Evolutionary conservation across 2,888 invertebrate species (phyloP).

Genomic region (Neoitamus cyanurus): DNA sequence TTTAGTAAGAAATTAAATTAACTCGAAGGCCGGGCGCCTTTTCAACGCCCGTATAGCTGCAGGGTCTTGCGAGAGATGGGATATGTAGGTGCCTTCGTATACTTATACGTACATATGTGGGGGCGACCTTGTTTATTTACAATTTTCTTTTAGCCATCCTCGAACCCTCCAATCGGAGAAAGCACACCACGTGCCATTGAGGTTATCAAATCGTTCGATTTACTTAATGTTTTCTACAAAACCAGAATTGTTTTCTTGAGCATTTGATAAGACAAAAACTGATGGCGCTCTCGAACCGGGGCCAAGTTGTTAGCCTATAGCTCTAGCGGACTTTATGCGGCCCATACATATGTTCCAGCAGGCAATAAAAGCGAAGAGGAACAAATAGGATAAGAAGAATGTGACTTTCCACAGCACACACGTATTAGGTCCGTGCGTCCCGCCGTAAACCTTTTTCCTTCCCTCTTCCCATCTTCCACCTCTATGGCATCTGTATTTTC

Average conservation of each 20-base stretch:
- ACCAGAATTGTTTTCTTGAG: neutral
- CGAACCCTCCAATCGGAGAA: neutral
- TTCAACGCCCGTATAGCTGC: neutral
- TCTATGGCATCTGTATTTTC: conserved; percentile 7
- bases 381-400: conserved; percentile 31
- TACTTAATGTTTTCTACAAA: conserved; percentile 1
- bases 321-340: neutral
- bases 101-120: neutral
- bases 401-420: conserved; percentile 3
- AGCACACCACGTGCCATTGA: neutral
- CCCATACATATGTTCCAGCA: conserved; percentile 6
- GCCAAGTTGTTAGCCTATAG: conserved; percentile 1
- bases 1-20: neutral
- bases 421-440: conserved; percentile 11
- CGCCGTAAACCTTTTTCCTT: neutral
- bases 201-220: neutral
- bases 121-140: neutral
- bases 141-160: neutral
- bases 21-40: neutral
- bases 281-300: neutral
- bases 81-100: neutral
- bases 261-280: conserved; percentile 23
- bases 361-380: conserved; percentile 18
- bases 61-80: neutral
- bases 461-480: neutral